Evolutionary conservation across 1,140 invertebrate genomes (phyloP).

Genomic region (Pectinophora gossypiella): DNA sequence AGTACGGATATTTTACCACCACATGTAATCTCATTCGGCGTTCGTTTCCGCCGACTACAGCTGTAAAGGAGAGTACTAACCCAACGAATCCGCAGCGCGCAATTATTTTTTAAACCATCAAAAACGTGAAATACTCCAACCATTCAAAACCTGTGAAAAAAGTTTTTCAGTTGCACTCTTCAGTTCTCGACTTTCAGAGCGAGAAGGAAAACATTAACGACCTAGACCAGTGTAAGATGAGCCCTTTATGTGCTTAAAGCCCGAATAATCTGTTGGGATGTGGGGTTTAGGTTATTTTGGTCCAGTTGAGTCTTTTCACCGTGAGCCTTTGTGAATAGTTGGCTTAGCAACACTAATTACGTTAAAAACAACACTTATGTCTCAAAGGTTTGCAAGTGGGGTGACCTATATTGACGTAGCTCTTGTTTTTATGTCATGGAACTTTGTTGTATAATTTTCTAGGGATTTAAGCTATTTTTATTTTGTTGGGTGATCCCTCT

Average conservation of each 20-base stretch:
- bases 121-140: background rate
- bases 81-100: background rate
- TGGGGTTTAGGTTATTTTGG: background rate
- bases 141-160: background rate
- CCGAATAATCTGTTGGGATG: background rate
- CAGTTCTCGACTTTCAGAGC: background rate
- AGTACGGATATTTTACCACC: too few species aligned
- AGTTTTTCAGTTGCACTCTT: background rate
- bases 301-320: background rate
- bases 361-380: background rate
- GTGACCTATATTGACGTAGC: background rate
- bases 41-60: too few species aligned
- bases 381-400: background rate
- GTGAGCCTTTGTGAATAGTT: background rate
- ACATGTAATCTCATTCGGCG: too few species aligned
- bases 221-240: background rate
- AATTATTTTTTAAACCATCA: background rate
- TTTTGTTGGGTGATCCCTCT: too few species aligned
- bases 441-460: too few species aligned
- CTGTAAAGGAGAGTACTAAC: too few species aligned
- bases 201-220: background rate
- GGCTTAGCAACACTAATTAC: background rate
- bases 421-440: too few species aligned
- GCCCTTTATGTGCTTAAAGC: background rate
- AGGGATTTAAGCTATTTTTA: too few species aligned